phyloP scores from a whole-genome alignment of 2,113 vertebrate genomes.

The Helogale parvula region DNA sequence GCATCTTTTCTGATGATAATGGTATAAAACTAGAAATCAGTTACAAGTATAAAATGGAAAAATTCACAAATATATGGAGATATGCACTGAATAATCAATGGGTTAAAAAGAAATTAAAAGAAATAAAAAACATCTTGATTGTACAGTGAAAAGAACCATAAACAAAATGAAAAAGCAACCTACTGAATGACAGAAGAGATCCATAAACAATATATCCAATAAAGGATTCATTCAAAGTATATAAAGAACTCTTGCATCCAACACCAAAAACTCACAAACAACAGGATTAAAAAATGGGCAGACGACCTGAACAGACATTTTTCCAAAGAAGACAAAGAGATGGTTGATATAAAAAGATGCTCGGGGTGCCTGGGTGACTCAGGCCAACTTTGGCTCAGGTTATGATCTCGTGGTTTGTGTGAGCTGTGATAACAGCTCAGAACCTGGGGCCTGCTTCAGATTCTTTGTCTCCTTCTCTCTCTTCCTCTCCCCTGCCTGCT shows the following conservation, averaged over 20 bases:
- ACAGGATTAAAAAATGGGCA: background rate
- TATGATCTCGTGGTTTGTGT: no score
- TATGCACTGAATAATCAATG: background rate
- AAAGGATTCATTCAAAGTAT: background rate
- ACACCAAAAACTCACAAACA: background rate
- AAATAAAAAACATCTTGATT: background rate
- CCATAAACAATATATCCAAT: background rate
- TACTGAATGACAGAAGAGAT: background rate
- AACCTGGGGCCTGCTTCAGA: no score
- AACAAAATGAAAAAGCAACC: background rate
- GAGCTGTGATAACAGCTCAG: no score
- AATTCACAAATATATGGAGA: background rate
- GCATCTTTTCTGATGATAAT: background rate
- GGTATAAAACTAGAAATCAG: background rate
- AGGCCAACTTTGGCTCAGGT: no score
- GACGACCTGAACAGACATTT: background rate
- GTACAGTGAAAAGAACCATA: background rate
- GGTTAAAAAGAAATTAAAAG: background rate
- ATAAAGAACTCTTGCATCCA: background rate
- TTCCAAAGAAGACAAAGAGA: background rate
- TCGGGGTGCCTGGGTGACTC: background rate
- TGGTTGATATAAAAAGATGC: background rate
- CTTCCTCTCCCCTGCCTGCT: no score
- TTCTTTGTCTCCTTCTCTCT: no score
- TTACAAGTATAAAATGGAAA: background rate